Base-by-base conservation (phyloP, 2,888 invertebrate genomes). In the Onthophagus sagittarius region DNA sequence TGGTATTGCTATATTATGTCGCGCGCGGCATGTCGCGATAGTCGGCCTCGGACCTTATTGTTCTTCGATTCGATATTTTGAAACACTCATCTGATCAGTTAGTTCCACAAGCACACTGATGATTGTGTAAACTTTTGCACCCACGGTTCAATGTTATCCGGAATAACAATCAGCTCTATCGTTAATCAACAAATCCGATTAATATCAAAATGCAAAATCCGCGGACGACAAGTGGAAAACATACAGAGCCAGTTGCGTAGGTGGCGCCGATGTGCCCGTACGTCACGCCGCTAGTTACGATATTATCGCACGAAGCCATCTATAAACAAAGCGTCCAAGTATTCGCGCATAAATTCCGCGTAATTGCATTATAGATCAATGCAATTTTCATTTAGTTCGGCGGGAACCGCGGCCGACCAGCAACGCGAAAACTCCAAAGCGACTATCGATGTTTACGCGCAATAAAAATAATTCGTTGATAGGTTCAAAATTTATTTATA, bases 311-410 rank as follows among this genome's bases (percentile, higher is more conserved):
- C 67, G 32, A 32, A 31, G 67, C 31, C 67, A 67, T 67, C 23
- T 67, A 67, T 31, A 32, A 67, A 67, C 67, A 67, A 67, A 67
- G 67, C 32, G 67, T 67, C 67, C 67, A 67, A 67, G 67, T 67
- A 67, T 67, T 67, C 31, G 67, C 32, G 67, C 67, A 67, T 67
- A 67, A 67, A 67, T 67, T 67, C 32, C 67, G 67, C 23, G 32
- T 67, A 67, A 67, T 67, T 67, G 67, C 67, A 23, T 67, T 67
- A 67, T 67, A 67, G 67, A 67, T 67, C 67, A 67, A 67, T 67
- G 67, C 23, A 32, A 67, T 67, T 67, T 67, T 67, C 67, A 67
- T 67, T 67, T 67, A 67, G 67, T 67, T 67, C 23, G 67, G 32
- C 31, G 31, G 31, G 67, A 11, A 32, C 67, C 15, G 9, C 15